A percentile compares a stretch with the other conserved stretches of the same genome.
These are phyloP conservation scores for Cacoxenus indagator DNA, from an alignment of 2,888 invertebrate genomes.

Conservation along the genomic window DNA sequence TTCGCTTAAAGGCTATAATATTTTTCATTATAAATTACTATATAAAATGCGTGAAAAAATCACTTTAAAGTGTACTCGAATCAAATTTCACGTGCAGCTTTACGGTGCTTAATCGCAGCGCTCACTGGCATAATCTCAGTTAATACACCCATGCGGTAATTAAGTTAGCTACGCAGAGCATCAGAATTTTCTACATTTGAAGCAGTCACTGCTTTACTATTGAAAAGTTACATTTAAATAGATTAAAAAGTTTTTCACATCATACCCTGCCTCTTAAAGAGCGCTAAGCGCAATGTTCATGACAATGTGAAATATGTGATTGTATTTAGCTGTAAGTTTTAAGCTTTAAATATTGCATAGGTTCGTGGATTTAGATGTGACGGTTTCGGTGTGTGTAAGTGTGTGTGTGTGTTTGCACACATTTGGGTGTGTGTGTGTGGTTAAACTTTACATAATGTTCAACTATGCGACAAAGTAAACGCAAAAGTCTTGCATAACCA, in stretches of 20 bases:
- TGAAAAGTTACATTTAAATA: conserved; percentile 45
- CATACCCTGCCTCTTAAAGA: conserved; percentile 51
- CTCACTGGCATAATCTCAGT: not conserved
- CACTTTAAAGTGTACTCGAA: too few relatives aligned
- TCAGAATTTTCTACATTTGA: not conserved
- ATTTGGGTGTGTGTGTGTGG: not conserved
- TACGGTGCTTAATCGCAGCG: not conserved
- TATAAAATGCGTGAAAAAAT: too few relatives aligned
- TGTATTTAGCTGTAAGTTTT: not conserved
- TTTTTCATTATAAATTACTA: too few relatives aligned
- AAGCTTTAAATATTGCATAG: conserved; percentile 33
- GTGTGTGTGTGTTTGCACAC: not conserved
- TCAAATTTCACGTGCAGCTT: not conserved
- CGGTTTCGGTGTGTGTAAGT: not conserved
- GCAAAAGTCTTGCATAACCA: not conserved
- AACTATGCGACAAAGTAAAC: conserved; percentile 2
- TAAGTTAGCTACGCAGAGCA: conserved; percentile 36
- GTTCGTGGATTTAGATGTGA: conserved; percentile 8
- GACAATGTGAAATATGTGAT: conserved; percentile 24
- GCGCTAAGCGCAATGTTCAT: conserved; percentile 28
- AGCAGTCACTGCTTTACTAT: too few relatives aligned
- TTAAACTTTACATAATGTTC: not conserved
- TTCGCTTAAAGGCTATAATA: not conserved
- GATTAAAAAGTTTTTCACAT: conserved; percentile 48
- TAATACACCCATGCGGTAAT: conserved; percentile 16